Evolutionary conservation across 2,113 vertebrate genomes (phyloP), one percentile per base, ranked within the genome.

Genomic region (Callithrix jacchus): DNA sequence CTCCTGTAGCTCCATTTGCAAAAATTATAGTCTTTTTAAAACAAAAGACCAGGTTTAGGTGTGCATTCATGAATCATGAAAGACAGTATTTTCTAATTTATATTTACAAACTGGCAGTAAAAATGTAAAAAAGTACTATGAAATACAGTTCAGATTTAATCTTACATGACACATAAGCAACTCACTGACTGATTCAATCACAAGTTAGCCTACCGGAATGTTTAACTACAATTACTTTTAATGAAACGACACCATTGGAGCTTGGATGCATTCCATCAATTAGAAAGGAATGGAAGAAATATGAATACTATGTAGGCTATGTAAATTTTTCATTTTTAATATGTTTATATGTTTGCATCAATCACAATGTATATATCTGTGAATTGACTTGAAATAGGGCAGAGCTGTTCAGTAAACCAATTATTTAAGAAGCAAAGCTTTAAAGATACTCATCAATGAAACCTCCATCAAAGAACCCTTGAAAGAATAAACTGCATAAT

Each of bases 401-500:
- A 92, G 89, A 87, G 27, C 4, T 17, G 37, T 88, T 93, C 93
- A 95, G 77, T 94, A 97, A 95, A 47, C 12, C 74, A 88, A 47
- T 93, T 97, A 3, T 94, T 94, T 87, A 87, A 76, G 42, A 45
- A 92, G 40, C 18, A 90, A 93, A 79, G 58, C 45, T 97, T 93
- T 82, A 79, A 76, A 91, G 47, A 83, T 88, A 56, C 54, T 86
- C 27, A 93, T 82, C 45, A 89, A 89, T 47, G 93, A 88, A 82
- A 93, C 96, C 96, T 93, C 85, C 64, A 86, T 95, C 58, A 97
- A 97, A 89, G 88, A 95, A 74, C n/a, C 85, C 32, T 91, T 96
- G 84, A 92, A 96, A 73, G 40, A 94, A 82, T 91, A 92, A 97
- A 94, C 68, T 93, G 45, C 35, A 76, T 92, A 97, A 96, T 95